phyloP scores from a whole-genome alignment of 2,797 vertebrate species.

The Gorsachius magnificus region DNA sequence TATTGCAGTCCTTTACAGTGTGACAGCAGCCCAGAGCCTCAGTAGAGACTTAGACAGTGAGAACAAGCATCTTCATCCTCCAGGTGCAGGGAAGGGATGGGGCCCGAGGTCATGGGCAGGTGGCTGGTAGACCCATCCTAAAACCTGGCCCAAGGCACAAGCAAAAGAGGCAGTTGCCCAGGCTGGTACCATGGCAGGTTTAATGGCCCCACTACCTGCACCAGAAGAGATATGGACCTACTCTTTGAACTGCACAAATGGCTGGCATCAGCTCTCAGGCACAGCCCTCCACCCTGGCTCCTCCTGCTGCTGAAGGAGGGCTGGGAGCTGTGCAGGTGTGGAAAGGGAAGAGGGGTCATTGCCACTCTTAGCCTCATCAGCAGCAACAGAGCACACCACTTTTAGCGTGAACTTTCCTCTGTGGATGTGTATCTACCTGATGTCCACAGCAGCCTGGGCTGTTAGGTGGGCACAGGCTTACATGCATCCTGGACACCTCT shows the following conservation, averaged over 20 bases:
- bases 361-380: not conserved
- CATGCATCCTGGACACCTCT: not conserved
- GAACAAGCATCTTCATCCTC: not conserved
- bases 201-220: not conserved
- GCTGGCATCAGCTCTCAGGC: not conserved
- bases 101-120: not conserved
- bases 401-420: not conserved
- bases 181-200: not conserved
- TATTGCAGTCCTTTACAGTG: not conserved
- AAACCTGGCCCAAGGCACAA: not conserved
- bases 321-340: not conserved
- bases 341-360: not conserved
- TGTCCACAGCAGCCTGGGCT: not conserved
- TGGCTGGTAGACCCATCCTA: not conserved
- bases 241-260: not conserved
- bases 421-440: not conserved
- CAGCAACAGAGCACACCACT: not conserved
- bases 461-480: not conserved
- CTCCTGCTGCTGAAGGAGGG: not conserved
- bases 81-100: not conserved
- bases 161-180: not conserved
- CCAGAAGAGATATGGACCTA: not conserved
- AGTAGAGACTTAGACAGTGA: not conserved
- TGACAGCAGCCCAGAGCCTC: not conserved
- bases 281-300: not conserved